phyloP scores from a whole-genome alignment of 2,113 vertebrate species.

The Ammodytes dubius region DNA sequence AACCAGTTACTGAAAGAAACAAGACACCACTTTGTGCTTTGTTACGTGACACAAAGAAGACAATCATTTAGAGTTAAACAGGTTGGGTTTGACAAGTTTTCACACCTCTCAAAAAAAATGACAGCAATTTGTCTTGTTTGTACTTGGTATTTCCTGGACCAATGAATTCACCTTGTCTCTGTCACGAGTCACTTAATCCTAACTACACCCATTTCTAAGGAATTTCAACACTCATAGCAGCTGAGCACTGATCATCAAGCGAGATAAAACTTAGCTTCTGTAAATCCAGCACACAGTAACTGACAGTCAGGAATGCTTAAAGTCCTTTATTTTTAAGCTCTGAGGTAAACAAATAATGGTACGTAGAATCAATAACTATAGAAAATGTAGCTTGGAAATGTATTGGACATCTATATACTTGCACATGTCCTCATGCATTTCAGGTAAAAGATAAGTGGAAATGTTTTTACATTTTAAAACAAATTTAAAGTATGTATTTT shows the following conservation, averaged over 20 bases:
- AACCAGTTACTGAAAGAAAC: not conserved
- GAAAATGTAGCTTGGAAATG: not conserved
- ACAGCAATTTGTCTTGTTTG: not conserved
- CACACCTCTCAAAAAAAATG: not conserved
- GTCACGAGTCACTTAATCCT: too few species aligned
- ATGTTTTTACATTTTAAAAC: not conserved
- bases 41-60: not conserved
- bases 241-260: not conserved
- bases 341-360: not conserved
- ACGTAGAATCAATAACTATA: not conserved
- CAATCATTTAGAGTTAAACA: not conserved
- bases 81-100: not conserved
- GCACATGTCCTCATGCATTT: not conserved
- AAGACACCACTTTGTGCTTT: not conserved
- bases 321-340: not conserved
- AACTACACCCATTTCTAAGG: too few species aligned
- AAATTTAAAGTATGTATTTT: not conserved
- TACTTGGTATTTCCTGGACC: conserved; percentile 1
- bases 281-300: not conserved
- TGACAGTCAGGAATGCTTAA: not conserved
- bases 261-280: not conserved
- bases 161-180: not conserved
- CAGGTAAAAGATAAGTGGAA: not conserved
- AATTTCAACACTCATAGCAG: too few species aligned
- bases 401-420: not conserved